phyloP scores from a whole-genome alignment of 2,113 vertebrate genomes.

The Australoheros scitulus region DNA sequence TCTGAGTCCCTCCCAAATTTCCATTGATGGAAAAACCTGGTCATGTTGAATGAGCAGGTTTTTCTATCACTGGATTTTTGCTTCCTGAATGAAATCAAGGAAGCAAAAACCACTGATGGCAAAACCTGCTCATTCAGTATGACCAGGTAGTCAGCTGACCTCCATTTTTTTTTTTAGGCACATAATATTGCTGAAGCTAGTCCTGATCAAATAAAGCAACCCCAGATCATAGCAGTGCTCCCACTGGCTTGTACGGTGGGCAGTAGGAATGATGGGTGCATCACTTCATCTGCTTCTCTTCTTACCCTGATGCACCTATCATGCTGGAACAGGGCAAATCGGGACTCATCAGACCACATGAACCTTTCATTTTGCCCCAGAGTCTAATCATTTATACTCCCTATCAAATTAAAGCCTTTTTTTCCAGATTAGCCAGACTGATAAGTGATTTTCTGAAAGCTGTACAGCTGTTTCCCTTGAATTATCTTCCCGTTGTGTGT shows the following conservation, averaged over 20 bases:
- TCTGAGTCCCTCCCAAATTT: neutral
- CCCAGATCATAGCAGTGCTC: neutral
- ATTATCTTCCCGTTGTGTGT: neutral
- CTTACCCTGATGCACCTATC: too few relatives aligned
- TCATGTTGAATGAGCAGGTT: neutral
- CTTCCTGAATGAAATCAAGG: neutral
- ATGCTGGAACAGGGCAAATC: too few relatives aligned
- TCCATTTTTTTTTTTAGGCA: neutral
- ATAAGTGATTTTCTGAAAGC: neutral
- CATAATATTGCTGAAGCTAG: neutral
- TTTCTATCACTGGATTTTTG: neutral
- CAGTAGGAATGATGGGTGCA: neutral
- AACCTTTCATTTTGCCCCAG: neutral
- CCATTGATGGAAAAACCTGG: neutral
- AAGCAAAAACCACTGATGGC: neutral
- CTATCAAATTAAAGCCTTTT: neutral
- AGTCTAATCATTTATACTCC: neutral
- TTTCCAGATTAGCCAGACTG: neutral
- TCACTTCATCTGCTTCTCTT: neutral
- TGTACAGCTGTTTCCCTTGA: neutral
- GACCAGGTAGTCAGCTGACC: neutral
- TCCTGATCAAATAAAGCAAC: neutral
- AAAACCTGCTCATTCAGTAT: neutral
- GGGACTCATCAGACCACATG: neutral
- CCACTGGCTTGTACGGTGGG: neutral